phyloP scores from a whole-genome alignment of 92 coral and sea anemone species.

The Ricordea florida region DNA sequence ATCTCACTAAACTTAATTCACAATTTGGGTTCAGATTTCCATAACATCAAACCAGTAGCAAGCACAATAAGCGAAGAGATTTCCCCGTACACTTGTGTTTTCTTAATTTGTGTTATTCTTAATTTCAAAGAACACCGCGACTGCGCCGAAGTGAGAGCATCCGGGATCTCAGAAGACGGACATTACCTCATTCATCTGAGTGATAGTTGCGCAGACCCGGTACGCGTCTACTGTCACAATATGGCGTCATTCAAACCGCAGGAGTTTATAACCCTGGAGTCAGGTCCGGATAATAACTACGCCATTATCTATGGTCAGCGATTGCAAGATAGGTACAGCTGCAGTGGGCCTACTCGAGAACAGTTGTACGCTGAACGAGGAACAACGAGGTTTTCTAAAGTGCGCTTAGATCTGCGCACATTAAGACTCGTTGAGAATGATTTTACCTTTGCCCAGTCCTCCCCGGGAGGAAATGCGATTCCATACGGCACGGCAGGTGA shows the following conservation, averaged over 20 bases:
- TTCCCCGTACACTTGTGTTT: too few species aligned
- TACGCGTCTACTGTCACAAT: constrained; percentile 83
- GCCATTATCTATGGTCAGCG: constrained; percentile 81
- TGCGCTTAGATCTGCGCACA: constrained; percentile 70
- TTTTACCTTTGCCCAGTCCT: constrained; percentile 64
- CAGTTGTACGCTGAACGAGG: constrained; percentile 82
- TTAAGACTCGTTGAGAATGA: constrained; percentile 70
- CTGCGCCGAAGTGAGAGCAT: constrained; percentile 78
- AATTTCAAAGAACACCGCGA: constrained; percentile 65
- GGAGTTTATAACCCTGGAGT: constrained; percentile 79
- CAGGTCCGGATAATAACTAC: constrained; percentile 83
- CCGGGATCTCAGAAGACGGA: constrained; percentile 82
- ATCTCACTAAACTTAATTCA: too few species aligned
- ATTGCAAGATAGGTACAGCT: constrained; percentile 82
- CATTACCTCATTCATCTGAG: constrained; percentile 80
- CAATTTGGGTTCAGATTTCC: too few species aligned
- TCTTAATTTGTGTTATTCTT: not conserved
- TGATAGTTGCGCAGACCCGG: constrained; percentile 80
- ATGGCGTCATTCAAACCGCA: constrained; percentile 65
- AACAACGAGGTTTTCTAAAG: constrained; percentile 71
- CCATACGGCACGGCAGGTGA: constrained; percentile 98
- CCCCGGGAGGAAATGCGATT: constrained; percentile 51
- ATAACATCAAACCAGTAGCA: too few species aligned
- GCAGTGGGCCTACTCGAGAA: constrained; percentile 71
- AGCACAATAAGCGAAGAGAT: too few species aligned